Percentiles rank a stretch among this genome's conserved stretches.
phyloP scores from a whole-genome alignment of 2,113 vertebrate genomes.

The Coryphaenoides rupestris region DNA sequence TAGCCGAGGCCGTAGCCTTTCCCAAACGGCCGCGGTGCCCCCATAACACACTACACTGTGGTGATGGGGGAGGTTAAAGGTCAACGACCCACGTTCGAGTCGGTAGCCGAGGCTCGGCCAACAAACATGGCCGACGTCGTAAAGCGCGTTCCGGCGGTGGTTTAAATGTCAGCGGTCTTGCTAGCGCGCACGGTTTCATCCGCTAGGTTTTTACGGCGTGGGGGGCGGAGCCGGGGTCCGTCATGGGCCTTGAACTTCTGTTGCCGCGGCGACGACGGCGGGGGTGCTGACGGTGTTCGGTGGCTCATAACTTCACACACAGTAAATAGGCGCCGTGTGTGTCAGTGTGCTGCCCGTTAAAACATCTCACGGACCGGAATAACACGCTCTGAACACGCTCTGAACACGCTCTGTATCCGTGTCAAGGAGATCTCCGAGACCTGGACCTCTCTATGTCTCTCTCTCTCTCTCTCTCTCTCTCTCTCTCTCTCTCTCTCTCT shows the following conservation, averaged over 20 bases:
- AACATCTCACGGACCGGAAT: conserved; percentile 54
- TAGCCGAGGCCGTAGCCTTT: not conserved
- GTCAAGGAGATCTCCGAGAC: conserved; percentile 20
- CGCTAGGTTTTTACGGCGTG: conserved; percentile 60
- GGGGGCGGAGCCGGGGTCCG: conserved; percentile 52
- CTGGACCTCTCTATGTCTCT: not conserved
- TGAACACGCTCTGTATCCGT: not conserved
- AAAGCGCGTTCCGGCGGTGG: conserved; percentile 50
- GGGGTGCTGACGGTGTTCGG: conserved; percentile 20
- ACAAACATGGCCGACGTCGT: conserved; percentile 37
- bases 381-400: no score
- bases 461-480: not conserved
- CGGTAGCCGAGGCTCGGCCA: conserved; percentile 48
- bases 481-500: not conserved
- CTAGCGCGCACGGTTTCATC: conserved; percentile 51
- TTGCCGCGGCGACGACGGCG: conserved; percentile 46
- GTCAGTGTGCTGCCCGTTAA: conserved; percentile 42
- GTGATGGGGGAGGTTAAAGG: not conserved
- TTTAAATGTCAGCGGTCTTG: conserved; percentile 59
- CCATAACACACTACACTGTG: conserved; percentile 26
- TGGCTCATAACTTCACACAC: conserved; percentile 36
- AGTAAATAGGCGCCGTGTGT: conserved; percentile 49
- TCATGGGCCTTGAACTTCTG: conserved; percentile 61
- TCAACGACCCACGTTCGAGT: conserved; percentile 19
- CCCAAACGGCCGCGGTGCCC: not conserved